Evolutionary conservation across 1,140 invertebrate genomes (phyloP).

Genomic region (Cardiocondyla obscurior): DNA sequence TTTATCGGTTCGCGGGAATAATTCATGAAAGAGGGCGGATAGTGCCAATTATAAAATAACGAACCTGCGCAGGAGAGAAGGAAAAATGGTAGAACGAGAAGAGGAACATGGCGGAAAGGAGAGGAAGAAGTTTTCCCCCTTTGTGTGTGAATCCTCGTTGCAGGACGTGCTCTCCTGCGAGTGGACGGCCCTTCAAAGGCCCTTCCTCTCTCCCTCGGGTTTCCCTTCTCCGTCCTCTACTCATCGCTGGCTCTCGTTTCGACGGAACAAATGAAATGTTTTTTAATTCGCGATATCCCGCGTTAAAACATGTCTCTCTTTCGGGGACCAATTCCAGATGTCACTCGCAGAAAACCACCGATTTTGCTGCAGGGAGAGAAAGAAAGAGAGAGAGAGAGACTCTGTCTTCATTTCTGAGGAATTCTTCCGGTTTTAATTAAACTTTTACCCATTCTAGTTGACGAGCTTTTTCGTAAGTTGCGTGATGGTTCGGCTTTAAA

Average conservation of each 20-base stretch:
- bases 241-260: conserved; percentile 28
- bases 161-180: conserved; percentile 57
- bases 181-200: conserved; percentile 48
- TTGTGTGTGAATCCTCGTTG: conserved; percentile 61
- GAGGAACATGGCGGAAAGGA: conserved; percentile 31
- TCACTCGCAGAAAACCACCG: conserved; percentile 65
- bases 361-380: conserved; percentile 53
- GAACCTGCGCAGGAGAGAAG: conserved; percentile 65
- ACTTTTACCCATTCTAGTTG: conserved; percentile 63
- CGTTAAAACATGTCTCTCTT: conserved; percentile 64
- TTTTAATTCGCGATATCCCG: conserved; percentile 66
- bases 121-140: conserved; percentile 68
- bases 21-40: conserved; percentile 78
- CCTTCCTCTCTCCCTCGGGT: conserved; percentile 7
- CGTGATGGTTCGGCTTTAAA: conserved; percentile 5
- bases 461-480: neutral
- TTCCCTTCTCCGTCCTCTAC: neutral
- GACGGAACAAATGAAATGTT: conserved; percentile 51
- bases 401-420: conserved; percentile 34
- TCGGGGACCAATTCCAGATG: conserved; percentile 63
- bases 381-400: conserved; percentile 8
- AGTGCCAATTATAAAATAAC: conserved; percentile 81
- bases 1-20: conserved; percentile 75
- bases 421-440: conserved; percentile 73
- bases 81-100: conserved; percentile 51